Conservation (phyloP, 2,797 vertebrate genomes). For the Pagetopsis macropterus region DNA sequence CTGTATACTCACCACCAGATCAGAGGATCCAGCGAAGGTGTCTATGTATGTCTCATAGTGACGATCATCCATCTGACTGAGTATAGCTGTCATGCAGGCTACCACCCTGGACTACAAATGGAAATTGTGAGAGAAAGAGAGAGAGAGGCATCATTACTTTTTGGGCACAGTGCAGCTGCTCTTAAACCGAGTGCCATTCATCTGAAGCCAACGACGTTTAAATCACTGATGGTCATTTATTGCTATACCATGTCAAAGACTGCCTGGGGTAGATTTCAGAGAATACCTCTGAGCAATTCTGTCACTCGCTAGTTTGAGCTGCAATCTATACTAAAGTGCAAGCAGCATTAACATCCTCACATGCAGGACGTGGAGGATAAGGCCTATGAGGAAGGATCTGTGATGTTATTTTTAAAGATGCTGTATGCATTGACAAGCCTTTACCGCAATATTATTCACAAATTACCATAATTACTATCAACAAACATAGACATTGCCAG, state of each 20-base stretch:
- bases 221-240: constrained; percentile 26
- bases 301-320: constrained; percentile 25
- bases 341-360: constrained; percentile 25
- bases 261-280: constrained; percentile 12
- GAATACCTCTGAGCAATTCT: constrained; percentile 13
- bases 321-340: constrained; percentile 8
- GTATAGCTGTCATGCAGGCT: constrained; percentile 96
- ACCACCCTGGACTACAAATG: constrained; percentile 91
- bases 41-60: constrained; percentile 94
- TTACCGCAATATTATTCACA: constrained; percentile 21
- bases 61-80: constrained; percentile 93
- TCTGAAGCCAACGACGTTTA: constrained; percentile 28
- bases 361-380: constrained; percentile 11
- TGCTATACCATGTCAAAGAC: background rate
- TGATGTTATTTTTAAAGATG: constrained; percentile 26
- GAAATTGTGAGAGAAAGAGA: constrained; percentile 12
- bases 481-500: constrained; percentile 38
- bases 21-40: constrained; percentile 88
- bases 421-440: constrained; percentile 6
- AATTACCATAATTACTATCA: constrained; percentile 53
- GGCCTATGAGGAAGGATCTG: background rate
- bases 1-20: constrained; percentile 90
- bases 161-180: constrained; percentile 9
- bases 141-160: constrained; percentile 33
- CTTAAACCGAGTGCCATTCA: constrained; percentile 18